Evolutionary conservation across 2,888 invertebrate genomes (phyloP).

Genomic region (Rotaria socialis): DNA sequence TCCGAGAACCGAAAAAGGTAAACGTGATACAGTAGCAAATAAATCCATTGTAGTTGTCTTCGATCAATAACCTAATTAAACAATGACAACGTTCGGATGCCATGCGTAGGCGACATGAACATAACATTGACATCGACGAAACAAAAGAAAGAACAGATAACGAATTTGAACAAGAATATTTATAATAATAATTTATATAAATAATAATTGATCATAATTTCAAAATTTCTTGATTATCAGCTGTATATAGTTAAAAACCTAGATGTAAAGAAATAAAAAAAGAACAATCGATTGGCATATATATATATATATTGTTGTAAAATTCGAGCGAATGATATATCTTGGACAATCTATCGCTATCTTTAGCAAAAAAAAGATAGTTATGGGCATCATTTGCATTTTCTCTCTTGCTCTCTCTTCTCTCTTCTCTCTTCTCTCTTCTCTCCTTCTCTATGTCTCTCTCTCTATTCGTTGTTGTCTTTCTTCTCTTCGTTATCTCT

Average conservation of each 20-base stretch:
- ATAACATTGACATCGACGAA: not conserved
- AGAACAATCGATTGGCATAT: not conserved
- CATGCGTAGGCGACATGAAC: not conserved
- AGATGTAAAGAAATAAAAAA: not conserved
- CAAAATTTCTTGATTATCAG: not conserved
- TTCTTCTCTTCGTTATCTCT: slow-evolving; percentile 15
- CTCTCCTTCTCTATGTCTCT: not conserved
- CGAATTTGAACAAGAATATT: not conserved
- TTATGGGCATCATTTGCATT: not conserved
- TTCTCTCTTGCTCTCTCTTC: not conserved
- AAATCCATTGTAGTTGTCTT: slow-evolving; percentile 40
- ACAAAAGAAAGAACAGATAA: not conserved
- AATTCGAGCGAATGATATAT: slow-evolving; percentile 12
- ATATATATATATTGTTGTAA: not conserved
- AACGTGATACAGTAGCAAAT: slow-evolving; percentile 45
- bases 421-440: too few relatives aligned
- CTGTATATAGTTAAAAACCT: not conserved
- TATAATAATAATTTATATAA: not conserved
- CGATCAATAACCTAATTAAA: not conserved
- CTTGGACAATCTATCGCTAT: not conserved
- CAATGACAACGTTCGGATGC: not conserved
- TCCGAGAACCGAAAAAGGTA: slow-evolving; percentile 44
- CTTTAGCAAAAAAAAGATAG: not conserved
- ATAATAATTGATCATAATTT: not conserved
- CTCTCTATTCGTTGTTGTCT: not conserved